A percentile compares a stretch with the other conserved stretches of the same genome.
phyloP scores from a whole-genome alignment of 2,797 vertebrate genomes.

The Pempheris klunzingeri region DNA sequence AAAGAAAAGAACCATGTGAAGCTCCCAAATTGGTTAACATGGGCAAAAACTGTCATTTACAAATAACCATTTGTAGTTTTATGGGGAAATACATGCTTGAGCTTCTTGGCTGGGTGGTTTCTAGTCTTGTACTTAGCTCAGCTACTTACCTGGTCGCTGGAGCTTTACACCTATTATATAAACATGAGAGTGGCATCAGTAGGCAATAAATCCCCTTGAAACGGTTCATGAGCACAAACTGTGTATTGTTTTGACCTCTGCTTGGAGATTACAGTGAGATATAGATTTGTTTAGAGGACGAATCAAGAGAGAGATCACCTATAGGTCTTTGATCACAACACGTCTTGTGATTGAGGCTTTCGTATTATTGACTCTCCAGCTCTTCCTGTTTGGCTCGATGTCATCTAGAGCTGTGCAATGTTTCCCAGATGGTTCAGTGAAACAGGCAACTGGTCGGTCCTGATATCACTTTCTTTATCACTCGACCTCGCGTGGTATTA shows the following conservation, averaged over 20 bases:
- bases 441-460: constrained; percentile 18
- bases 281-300: constrained; percentile 42
- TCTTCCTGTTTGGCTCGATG: constrained; percentile 11
- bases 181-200: not conserved
- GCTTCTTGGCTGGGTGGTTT: not conserved
- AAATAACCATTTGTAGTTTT: not conserved
- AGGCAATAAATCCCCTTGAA: not conserved
- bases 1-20: not conserved
- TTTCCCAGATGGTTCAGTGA: constrained; percentile 1
- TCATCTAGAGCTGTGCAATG: not conserved
- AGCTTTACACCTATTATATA: not conserved
- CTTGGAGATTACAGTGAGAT: constrained; percentile 8
- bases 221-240: not conserved
- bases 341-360: constrained; percentile 1
- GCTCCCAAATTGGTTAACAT: not conserved
- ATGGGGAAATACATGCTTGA: not conserved
- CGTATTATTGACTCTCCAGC: constrained; percentile 5
- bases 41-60: not conserved
- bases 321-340: not conserved
- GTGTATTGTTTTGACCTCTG: constrained; percentile 18
- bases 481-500: constrained; percentile 31
- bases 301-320: constrained; percentile 11
- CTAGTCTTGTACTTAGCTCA: not conserved
- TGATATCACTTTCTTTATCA: constrained; percentile 39
- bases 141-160: not conserved